Conservation (phyloP, 2,797 vertebrate species). For the Onychomys leucogaster region DNA sequence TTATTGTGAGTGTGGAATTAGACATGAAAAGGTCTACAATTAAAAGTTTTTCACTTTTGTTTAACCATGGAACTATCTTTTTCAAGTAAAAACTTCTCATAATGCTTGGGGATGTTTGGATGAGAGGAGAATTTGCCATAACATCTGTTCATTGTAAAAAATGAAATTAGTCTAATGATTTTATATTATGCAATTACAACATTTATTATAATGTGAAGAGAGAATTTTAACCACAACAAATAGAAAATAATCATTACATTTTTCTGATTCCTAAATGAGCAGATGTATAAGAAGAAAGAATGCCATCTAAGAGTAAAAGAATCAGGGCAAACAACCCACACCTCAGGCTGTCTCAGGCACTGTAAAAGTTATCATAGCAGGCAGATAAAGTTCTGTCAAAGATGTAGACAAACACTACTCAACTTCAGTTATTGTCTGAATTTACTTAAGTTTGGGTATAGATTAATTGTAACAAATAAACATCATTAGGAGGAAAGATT, state of each 20-base stretch:
- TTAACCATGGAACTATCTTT: neutral
- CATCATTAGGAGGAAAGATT: neutral
- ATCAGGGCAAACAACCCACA: neutral
- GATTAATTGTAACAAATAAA: neutral
- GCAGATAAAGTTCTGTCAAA: neutral
- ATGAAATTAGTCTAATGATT: neutral
- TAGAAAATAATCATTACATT: neutral
- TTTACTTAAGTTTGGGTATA: neutral
- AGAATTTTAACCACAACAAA: neutral
- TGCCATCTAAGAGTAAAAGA: neutral
- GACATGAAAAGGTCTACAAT: neutral
- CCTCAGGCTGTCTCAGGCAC: neutral
- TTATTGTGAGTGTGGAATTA: neutral
- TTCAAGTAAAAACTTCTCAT: neutral
- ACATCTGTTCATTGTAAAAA: neutral
- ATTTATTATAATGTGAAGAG: neutral
- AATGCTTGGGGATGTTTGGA: neutral
- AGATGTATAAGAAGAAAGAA: neutral
- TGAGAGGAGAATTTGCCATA: neutral
- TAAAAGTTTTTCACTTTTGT: neutral
- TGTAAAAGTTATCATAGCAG: neutral
- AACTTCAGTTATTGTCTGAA: neutral
- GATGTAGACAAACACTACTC: no score
- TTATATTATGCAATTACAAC: neutral
- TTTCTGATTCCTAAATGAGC: neutral